phyloP scores from a whole-genome alignment of 2,888 invertebrate species.

The Thymelicus lineola region DNA sequence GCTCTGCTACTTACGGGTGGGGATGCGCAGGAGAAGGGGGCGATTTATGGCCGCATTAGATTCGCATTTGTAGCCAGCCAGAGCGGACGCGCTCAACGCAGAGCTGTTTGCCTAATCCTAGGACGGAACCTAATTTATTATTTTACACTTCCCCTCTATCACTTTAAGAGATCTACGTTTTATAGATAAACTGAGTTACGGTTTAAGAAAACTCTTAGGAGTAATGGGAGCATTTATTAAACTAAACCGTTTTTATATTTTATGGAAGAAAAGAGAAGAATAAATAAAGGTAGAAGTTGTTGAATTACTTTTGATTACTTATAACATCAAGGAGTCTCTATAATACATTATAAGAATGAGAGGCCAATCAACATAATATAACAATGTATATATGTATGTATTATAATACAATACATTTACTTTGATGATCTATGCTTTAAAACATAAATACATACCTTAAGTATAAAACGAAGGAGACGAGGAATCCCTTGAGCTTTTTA shows the following conservation, averaged over 20 bases:
- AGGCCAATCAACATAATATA: no score
- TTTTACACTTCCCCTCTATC: constrained; percentile 32
- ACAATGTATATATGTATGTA: no score
- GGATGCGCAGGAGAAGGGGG: constrained; percentile 60
- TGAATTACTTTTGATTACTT: no score
- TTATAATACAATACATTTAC: no score
- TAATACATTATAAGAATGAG: no score
- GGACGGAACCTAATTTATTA: constrained; percentile 39
- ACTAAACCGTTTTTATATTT: neutral
- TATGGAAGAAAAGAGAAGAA: neutral
- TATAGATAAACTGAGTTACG: neutral
- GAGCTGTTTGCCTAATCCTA: constrained; percentile 37
- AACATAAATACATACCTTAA: no score
- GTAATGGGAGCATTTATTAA: neutral
- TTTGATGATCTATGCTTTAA: no score
- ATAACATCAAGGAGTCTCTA: no score
- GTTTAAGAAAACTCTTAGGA: neutral
- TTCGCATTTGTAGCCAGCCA: constrained; percentile 54
- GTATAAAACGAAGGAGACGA: no score
- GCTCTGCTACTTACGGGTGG: constrained; percentile 60
- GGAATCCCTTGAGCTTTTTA: constrained; percentile 20
- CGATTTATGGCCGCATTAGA: constrained; percentile 78
- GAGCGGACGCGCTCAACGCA: constrained; percentile 36
- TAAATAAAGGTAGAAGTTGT: neutral
- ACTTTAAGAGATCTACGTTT: constrained; percentile 23